Conservation (phyloP, 2,797 vertebrate species). For the Microctenopoma lineatum region DNA sequence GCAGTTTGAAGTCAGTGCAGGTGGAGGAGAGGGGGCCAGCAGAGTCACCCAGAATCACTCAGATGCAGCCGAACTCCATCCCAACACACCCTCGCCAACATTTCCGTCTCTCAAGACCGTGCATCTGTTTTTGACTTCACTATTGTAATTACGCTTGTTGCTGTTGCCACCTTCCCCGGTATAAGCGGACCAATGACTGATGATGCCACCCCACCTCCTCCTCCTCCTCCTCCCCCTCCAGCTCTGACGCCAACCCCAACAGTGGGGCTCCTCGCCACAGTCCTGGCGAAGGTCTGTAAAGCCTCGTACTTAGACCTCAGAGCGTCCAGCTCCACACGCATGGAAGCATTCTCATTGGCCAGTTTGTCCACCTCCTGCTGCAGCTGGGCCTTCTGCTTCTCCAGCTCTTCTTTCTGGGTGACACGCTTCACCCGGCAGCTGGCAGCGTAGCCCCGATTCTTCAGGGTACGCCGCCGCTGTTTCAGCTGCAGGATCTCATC, state of each 20-base stretch:
- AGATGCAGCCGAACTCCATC: constrained; percentile 73
- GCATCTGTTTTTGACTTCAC: constrained; percentile 98
- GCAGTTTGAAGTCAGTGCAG: constrained; percentile 61
- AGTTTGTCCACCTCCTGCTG: constrained; percentile 99
- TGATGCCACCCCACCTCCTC: constrained; percentile 86
- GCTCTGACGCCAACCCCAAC: constrained; percentile 90
- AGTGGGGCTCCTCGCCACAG: constrained; percentile 92
- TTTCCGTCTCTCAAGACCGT: constrained; percentile 89
- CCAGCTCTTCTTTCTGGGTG: constrained; percentile 98
- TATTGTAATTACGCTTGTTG: constrained; percentile 98
- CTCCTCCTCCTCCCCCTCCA: constrained; percentile 85
- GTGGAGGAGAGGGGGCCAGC: constrained; percentile 59
- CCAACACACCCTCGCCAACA: constrained; percentile 41
- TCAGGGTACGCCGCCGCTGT: constrained; percentile 96
- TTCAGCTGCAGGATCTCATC: constrained; percentile 98
- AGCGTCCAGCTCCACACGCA: constrained; percentile 95
- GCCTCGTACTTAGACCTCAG: constrained; percentile 98
- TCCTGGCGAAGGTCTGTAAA: constrained; percentile 97
- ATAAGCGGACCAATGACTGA: constrained; percentile 92
- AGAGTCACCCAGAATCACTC: constrained; percentile 43
- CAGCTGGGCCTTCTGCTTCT: constrained; percentile 96
- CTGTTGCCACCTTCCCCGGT: constrained; percentile 92
- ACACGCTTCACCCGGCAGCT: constrained; percentile 98
- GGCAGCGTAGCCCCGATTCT: constrained; percentile 97
- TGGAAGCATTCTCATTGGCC: constrained; percentile 94